Evolutionary conservation across 2,113 vertebrate genomes (phyloP).

Genomic region (Actenoides lindsayi): DNA sequence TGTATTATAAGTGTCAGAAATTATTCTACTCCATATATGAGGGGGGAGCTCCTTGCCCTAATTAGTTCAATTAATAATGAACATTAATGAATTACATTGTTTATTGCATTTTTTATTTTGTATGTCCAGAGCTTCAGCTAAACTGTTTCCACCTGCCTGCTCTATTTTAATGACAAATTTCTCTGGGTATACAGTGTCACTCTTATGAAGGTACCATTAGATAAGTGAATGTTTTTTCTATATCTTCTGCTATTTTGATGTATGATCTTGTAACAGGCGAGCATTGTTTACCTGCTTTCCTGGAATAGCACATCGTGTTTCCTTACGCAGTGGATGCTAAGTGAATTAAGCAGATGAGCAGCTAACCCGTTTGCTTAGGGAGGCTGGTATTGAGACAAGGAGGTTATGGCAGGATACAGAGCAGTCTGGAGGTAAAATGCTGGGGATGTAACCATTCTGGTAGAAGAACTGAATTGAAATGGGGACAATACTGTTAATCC

Average conservation of each 20-base stretch:
- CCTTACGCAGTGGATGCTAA: neutral
- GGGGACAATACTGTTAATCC: slow-evolving; percentile 17
- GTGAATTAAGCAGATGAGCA: neutral
- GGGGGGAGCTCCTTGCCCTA: neutral
- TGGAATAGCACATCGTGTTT: neutral
- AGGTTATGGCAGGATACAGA: neutral
- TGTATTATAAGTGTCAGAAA: neutral
- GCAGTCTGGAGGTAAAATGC: neutral
- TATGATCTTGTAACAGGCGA: neutral
- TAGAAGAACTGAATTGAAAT: slow-evolving; percentile 11
- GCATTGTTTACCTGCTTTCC: slow-evolving; percentile 8
- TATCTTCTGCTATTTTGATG: neutral
- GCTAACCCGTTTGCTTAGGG: neutral
- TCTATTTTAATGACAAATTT: neutral
- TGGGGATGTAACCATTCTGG: neutral
- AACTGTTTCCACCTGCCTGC: neutral
- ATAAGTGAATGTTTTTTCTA: neutral
- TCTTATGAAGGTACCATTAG: neutral
- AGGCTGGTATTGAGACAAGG: neutral
- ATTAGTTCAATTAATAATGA: slow-evolving; percentile 24
- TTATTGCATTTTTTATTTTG: slow-evolving; percentile 5
- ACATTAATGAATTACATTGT: neutral
- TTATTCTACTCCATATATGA: neutral
- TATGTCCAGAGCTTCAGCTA: neutral
- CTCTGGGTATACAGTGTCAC: neutral